Base-by-base conservation (phyloP, 2,888 invertebrate genomes). In the Metallyticus violacea region DNA sequence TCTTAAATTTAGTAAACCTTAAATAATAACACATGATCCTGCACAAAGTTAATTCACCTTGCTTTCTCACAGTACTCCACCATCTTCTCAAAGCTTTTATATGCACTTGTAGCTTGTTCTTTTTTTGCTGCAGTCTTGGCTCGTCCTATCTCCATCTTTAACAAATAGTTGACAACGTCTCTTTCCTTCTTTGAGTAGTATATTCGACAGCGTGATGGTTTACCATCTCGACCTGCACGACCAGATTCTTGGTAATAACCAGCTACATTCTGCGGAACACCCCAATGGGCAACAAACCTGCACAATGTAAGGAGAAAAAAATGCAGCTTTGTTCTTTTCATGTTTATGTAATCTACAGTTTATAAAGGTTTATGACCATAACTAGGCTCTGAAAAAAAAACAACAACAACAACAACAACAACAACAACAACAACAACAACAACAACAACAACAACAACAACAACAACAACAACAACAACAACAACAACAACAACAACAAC, bases 181-280 rank as follows among this genome's bases (percentile, higher is more conserved):
- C 96, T 94, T 91, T 98, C 98, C 30, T 94, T 93, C 87, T 95
- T 94, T 81, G 95, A 96, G 91, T 98, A 99, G 92, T 99, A 99
- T 85, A 99, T 95, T 62, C 99, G 94, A 91, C 99, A 99, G 90
- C 94, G 96, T 0, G 99, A 96, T 26, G 94, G 95, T 89, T 95
- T 95, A 0, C 98, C 99, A 92, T 99, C 99, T 89, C 99, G 94
- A 0, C 99, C 99, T 9, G 99, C 99, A 90, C 99, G 93, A 0
- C 99, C 99, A 0, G 98, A 97, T 93, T 99, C 99, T 93, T 99
- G 96, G 91, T 99, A 99, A 91, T 98, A 99, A 0, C 97, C 97
- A 0, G 99, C 98, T 85, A 99, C 96, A 90, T 97, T 98, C 91
- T 98, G 97, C 0, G 99, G 97, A 76, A 98, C 94, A 28, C 97